Evolutionary conservation across 2,888 invertebrate species (phyloP).

Genomic region (Disparrhopalites patrizii): DNA sequence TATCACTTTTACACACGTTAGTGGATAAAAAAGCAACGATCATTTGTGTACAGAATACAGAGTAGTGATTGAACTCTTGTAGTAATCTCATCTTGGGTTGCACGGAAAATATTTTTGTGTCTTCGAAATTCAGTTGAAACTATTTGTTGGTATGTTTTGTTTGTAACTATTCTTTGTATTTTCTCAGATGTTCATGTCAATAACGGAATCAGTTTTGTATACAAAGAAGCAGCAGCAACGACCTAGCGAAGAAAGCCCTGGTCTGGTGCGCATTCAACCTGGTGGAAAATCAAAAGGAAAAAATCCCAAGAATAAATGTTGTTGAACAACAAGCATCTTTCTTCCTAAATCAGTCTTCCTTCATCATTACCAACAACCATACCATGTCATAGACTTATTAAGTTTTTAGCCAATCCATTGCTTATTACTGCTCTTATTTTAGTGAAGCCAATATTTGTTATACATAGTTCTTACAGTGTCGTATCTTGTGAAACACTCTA

Average conservation of each 20-base stretch:
- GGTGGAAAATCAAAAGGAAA: conserved; percentile 1
- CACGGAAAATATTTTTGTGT: no score
- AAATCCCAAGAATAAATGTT: conserved; percentile 12
- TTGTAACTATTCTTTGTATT: conserved; percentile 24
- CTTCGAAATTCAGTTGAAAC: no score
- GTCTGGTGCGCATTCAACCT: neutral
- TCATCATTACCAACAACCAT: conserved; percentile 10
- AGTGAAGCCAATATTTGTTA: neutral
- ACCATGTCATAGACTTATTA: conserved; percentile 14
- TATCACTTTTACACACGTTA: no score
- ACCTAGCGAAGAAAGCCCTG: conserved; percentile 53
- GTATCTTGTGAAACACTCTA: neutral
- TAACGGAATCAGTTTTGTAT: conserved; percentile 74
- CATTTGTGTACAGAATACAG: no score
- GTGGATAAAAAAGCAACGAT: no score
- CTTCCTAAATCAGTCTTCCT: conserved; percentile 17
- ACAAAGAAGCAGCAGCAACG: conserved; percentile 78
- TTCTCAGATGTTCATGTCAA: conserved; percentile 66
- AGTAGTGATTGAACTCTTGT: no score
- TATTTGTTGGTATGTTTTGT: no score
- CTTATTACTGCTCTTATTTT: neutral
- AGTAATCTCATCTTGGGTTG: no score
- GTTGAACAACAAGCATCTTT: conserved; percentile 14
- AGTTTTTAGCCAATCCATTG: conserved; percentile 4
- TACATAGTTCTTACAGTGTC: neutral